A percentile compares a stretch with the other conserved stretches of the same genome.
These are phyloP conservation scores for Rhagonycha fulva DNA, from an alignment of 2,888 invertebrate genomes.

Conservation along the genomic window DNA sequence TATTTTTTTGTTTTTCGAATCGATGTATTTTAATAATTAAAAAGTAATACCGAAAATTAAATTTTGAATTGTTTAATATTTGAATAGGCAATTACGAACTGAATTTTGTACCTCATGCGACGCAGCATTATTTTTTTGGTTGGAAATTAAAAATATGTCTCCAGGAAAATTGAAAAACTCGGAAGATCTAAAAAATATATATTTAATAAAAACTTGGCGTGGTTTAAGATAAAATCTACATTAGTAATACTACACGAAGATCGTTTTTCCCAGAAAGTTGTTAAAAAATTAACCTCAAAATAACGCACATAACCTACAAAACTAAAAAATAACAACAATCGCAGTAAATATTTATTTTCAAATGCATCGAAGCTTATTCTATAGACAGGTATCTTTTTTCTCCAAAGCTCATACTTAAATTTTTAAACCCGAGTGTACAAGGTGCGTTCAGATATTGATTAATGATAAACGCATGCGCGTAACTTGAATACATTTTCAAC, in stretches of 20 bases:
- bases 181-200: not conserved
- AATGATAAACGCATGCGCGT: constrained; percentile 43
- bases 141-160: not conserved
- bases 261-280: not conserved
- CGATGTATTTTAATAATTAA: not conserved
- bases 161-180: not conserved
- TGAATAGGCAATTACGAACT: not conserved
- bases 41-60: not conserved
- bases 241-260: not conserved
- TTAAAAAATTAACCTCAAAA: not conserved
- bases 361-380: not conserved
- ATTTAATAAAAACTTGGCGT: not conserved
- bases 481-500: constrained; percentile 44
- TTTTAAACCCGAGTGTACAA: constrained; percentile 43
- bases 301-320: not conserved
- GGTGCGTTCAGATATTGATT: constrained; percentile 46
- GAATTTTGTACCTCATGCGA: not conserved
- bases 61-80: not conserved
- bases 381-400: constrained; percentile 20
- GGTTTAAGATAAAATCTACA: not conserved
- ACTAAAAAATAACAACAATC: not conserved
- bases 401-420: constrained; percentile 29
- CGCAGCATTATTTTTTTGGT: not conserved
- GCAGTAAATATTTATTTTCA: not conserved
- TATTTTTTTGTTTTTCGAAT: not conserved